phyloP scores from a whole-genome alignment of 2,797 vertebrate species.

The Clarias pachynema region DNA sequence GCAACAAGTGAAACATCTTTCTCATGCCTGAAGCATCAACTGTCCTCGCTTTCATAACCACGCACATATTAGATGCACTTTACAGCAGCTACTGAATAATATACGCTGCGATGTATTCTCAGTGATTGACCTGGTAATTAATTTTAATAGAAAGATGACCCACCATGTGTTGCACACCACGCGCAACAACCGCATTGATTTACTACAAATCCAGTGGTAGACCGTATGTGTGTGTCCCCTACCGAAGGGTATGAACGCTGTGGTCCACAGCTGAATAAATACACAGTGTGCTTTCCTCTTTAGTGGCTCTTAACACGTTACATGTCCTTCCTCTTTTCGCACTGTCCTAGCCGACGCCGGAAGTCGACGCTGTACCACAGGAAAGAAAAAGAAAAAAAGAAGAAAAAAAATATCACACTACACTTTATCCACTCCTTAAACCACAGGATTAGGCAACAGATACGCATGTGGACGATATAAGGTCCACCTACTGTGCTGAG shows the following conservation, averaged over 20 bases:
- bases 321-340: constrained; percentile 39
- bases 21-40: not conserved
- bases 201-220: not conserved
- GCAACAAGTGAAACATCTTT: not conserved
- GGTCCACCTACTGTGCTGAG: not conserved
- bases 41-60: not conserved
- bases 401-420: constrained; percentile 8
- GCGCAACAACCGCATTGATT: not conserved
- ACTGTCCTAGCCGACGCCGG: constrained; percentile 2
- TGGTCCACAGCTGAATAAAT: constrained; percentile 45
- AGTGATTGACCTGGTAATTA: not conserved
- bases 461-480: not conserved
- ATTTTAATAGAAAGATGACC: not conserved
- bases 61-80: not conserved
- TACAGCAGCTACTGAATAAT: not conserved
- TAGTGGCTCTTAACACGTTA: constrained; percentile 36
- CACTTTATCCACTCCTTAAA: not conserved
- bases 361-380: constrained; percentile 20
- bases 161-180: not conserved
- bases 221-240: constrained; percentile 2
- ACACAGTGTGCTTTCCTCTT: constrained; percentile 35
- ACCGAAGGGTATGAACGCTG: constrained; percentile 29
- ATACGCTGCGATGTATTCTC: not conserved
- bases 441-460: not conserved
- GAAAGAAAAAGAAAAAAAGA: too few species aligned